A percentile compares a stretch with the other conserved stretches of the same genome.
These are phyloP conservation scores for Dipus sagitta DNA, from an alignment of 2,797 vertebrate genomes.

Conservation along the genomic window DNA sequence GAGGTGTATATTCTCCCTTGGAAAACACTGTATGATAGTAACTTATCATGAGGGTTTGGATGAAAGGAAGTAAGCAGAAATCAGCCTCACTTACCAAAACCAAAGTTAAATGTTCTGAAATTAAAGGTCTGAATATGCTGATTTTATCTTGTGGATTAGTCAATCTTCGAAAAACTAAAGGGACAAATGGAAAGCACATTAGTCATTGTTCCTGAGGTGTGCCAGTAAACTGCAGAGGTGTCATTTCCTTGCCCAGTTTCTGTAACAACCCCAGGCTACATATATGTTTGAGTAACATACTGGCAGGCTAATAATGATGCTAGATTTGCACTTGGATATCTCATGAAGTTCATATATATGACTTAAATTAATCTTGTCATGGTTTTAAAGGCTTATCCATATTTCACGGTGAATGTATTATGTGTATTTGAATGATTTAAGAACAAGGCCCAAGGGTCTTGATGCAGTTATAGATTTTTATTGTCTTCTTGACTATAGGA, in stretches of 20 bases:
- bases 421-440: constrained; percentile 3
- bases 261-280: not conserved
- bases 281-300: not conserved
- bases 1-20: constrained; percentile 70
- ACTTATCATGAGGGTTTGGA: constrained; percentile 74
- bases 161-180: constrained; percentile 55
- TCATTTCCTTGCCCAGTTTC: not conserved
- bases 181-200: not conserved
- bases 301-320: constrained; percentile 23
- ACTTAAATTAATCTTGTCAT: constrained; percentile 51
- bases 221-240: not conserved
- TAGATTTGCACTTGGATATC: constrained; percentile 11
- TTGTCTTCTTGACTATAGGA: constrained; percentile 48
- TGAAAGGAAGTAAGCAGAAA: constrained; percentile 82
- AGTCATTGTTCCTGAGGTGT: constrained; percentile 23
- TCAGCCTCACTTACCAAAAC: constrained; percentile 79
- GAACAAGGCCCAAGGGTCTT: constrained; percentile 27
- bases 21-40: constrained; percentile 72
- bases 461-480: constrained; percentile 31
- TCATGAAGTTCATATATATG: not conserved
- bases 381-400: constrained; percentile 15
- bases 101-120: constrained; percentile 69
- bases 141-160: constrained; percentile 78
- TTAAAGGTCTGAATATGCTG: constrained; percentile 68
- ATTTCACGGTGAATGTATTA: constrained; percentile 19